phyloP scores from a whole-genome alignment of 2,797 vertebrate species.

The Limosa lapponica region DNA sequence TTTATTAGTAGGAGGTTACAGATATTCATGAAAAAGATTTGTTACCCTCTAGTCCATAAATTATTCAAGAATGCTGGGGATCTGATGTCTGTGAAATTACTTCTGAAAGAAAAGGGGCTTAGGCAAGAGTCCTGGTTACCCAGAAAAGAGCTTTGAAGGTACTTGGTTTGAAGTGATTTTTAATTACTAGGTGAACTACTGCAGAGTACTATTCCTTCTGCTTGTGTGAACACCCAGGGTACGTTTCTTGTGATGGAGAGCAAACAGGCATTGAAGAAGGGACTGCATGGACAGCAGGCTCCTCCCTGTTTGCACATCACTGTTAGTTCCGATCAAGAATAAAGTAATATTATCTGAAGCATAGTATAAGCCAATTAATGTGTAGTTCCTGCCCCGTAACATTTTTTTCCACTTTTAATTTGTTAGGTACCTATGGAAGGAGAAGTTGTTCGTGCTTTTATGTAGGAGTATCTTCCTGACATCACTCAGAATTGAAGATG shows the following conservation, averaged over 20 bases:
- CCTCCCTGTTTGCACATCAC: neutral
- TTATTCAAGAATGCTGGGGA: conserved; percentile 57
- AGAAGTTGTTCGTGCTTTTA: neutral
- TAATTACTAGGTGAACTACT: neutral
- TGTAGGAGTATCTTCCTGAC: neutral
- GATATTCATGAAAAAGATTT: conserved; percentile 44
- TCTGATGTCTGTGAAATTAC: conserved; percentile 33
- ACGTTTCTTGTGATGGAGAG: neutral
- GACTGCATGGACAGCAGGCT: neutral
- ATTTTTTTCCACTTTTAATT: neutral
- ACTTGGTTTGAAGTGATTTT: neutral
- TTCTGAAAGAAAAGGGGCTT: neutral
- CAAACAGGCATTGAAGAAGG: neutral
- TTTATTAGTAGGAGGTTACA: conserved; percentile 30
- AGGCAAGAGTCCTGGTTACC: neutral
- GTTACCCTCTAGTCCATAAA: neutral
- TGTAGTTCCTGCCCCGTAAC: neutral
- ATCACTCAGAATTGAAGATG: neutral
- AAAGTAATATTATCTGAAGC: neutral
- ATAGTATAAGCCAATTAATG: neutral
- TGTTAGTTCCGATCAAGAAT: neutral
- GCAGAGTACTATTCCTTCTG: neutral
- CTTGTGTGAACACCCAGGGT: neutral
- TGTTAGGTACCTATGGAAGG: neutral
- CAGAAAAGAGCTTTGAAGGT: neutral